Conservation (phyloP, 2,113 vertebrate genomes). For the Elephas maximus region DNA sequence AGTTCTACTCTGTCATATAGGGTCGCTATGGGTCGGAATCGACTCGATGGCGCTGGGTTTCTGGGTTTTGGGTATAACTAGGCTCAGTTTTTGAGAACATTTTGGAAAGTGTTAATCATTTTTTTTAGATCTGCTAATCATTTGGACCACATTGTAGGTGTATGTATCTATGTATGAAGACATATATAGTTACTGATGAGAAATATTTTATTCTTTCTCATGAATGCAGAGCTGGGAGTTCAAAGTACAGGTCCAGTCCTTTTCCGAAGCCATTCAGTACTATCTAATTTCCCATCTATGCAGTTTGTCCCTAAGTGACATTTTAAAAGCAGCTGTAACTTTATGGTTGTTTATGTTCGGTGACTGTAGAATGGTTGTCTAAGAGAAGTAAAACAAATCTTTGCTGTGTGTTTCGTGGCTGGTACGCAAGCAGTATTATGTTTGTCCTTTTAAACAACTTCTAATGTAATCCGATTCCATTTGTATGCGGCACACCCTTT, state of each 20-base stretch:
- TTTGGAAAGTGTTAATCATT: constrained; percentile 11
- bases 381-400: constrained; percentile 70
- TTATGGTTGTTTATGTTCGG: constrained; percentile 70
- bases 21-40: no score
- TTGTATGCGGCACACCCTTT: constrained; percentile 57
- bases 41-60: no score
- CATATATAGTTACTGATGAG: neutral
- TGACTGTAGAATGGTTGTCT: constrained; percentile 58
- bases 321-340: constrained; percentile 59
- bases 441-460: constrained; percentile 70
- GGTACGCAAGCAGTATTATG: neutral
- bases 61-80: neutral
- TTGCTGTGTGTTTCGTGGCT: constrained; percentile 54
- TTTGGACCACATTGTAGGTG: neutral
- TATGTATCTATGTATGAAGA: neutral
- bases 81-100: constrained; percentile 37
- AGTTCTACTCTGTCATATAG: no score
- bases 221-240: neutral
- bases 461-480: constrained; percentile 65
- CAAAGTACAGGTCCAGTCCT: constrained; percentile 7
- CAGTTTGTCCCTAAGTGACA: constrained; percentile 68
- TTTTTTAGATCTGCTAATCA: neutral
- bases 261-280: constrained; percentile 39
- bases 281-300: constrained; percentile 68
- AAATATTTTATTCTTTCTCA: constrained; percentile 42